Evolutionary conservation across 2,888 invertebrate species (phyloP).

Genomic region (Volucella inanis): DNA sequence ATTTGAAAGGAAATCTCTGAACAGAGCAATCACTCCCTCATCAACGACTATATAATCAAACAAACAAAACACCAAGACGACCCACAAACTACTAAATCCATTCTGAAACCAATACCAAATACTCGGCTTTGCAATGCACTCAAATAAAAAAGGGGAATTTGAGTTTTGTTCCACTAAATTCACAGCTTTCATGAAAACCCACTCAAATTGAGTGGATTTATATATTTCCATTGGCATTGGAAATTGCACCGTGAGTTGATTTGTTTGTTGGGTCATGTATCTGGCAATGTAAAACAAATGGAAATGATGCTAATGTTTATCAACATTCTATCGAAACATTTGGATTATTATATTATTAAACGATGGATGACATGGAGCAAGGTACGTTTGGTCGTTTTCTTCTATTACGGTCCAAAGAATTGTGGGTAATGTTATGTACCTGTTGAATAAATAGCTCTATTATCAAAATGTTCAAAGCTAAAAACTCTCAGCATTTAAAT

Average conservation of each 20-base stretch:
- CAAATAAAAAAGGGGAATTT: constrained; percentile 58
- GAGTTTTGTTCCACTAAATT: constrained; percentile 52
- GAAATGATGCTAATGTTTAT: constrained; percentile 16
- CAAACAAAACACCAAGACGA: constrained; percentile 76
- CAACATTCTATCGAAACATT: constrained; percentile 10
- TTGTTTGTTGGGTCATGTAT: constrained; percentile 10
- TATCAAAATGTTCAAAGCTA: constrained; percentile 6
- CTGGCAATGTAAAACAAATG: neutral
- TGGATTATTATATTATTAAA: neutral
- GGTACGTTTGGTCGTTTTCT: constrained; percentile 43
- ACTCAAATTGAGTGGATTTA: constrained; percentile 54
- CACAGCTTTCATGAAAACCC: constrained; percentile 51
- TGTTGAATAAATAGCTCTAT: constrained; percentile 58
- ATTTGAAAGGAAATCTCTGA: constrained; percentile 46
- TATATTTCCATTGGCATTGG: constrained; percentile 25
- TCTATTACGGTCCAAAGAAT: constrained; percentile 48
- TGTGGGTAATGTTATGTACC: constrained; percentile 42
- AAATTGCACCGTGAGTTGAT: constrained; percentile 1
- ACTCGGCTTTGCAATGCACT: constrained; percentile 61
- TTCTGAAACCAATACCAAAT: constrained; percentile 55
- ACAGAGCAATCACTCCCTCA: constrained; percentile 66
- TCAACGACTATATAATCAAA: constrained; percentile 49
- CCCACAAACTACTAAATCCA: constrained; percentile 76
- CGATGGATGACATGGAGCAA: constrained; percentile 33
- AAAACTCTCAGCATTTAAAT: neutral